These are phyloP conservation scores for Trichacis sp. DNA, from an alignment of 2,888 invertebrate species.

Conservation along the genomic window DNA sequence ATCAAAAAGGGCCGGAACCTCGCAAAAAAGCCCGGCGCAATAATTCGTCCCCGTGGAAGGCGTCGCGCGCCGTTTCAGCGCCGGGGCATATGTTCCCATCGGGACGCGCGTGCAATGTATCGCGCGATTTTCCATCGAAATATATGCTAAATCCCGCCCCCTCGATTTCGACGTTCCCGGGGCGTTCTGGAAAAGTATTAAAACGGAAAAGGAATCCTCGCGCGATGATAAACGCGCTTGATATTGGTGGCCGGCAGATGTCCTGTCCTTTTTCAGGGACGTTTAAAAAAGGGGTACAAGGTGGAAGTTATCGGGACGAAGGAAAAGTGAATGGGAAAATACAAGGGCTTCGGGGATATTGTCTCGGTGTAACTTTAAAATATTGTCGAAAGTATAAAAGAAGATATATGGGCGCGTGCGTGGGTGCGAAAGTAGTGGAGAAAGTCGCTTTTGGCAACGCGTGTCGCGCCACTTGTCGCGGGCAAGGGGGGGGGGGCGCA, in stretches of 20 bases:
- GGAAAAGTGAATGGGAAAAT: constrained; percentile 24
- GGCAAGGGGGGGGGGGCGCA: no score
- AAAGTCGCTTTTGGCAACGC: neutral
- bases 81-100: no score
- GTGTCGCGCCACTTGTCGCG: no score
- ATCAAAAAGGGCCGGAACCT: no score
- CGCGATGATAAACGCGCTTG: constrained; percentile 63
- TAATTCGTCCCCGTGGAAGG: no score
- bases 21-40: no score
- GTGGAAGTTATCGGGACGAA: constrained; percentile 34
- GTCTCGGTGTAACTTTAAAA: constrained; percentile 67
- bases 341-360: constrained; percentile 55
- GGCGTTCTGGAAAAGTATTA: constrained; percentile 60
- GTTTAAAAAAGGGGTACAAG: constrained; percentile 34
- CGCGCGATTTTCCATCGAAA: no score
- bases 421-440: neutral
- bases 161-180: neutral
- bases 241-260: constrained; percentile 69
- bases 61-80: no score
- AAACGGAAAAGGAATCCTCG: constrained; percentile 67
- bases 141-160: neutral
- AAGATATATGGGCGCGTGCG: constrained; percentile 33
- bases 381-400: constrained; percentile 63
- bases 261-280: constrained; percentile 47
- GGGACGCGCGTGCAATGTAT: no score